Base-by-base conservation (phyloP, 1,140 invertebrate genomes). In the Lerema accius region DNA sequence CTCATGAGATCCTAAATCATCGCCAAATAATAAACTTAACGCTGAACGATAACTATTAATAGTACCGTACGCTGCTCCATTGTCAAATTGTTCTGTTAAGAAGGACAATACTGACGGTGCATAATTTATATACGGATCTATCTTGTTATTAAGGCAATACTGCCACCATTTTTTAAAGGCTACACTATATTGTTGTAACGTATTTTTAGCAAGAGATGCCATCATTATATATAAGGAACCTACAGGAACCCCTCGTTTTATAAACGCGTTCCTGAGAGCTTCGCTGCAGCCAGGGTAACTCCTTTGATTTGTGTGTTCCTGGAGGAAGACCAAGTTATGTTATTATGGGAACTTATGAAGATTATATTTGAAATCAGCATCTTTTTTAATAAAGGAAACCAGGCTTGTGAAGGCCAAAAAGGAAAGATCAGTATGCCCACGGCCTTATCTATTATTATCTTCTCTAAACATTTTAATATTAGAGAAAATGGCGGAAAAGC, bases 31-130 rank as follows among this genome's bases (percentile, higher is more conserved):
- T 13, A 65, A 26, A 1, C 59, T 65, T 0, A 68, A 46, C 0
- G 65, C 65, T n/a, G 71, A 65, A 4, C 64, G 28, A 11, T 73
- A 64, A 15, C 40, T 53, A 46, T 67, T 75, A 0, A 74, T 56
- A 15, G 55, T 6, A 71, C 69, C 35, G 32, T 46, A 11, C 48
- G 43, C 26, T 39, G 14, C 37, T 32, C 19, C 15, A 9, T 43
- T 43, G 15, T 56, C 39, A 14, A 37, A 16, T 42, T 37, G 16
- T 42, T 43, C 16, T 17, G 37, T 11, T 17, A 40, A 56, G 37
- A 56, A 56, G 42, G 42, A 42, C 26, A 56, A 42, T 56, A 32
- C 28, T 32, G 28, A 32, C 9, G 28, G 28, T 32, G 5, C 2
- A 23, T 23, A 4, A 4, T 32, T 7, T 7, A 4, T 7, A 9